Evolutionary conservation across 2,113 vertebrate genomes (phyloP), one percentile per base, ranked within the genome.

Genomic region (Coryphaenoides rupestris): DNA sequence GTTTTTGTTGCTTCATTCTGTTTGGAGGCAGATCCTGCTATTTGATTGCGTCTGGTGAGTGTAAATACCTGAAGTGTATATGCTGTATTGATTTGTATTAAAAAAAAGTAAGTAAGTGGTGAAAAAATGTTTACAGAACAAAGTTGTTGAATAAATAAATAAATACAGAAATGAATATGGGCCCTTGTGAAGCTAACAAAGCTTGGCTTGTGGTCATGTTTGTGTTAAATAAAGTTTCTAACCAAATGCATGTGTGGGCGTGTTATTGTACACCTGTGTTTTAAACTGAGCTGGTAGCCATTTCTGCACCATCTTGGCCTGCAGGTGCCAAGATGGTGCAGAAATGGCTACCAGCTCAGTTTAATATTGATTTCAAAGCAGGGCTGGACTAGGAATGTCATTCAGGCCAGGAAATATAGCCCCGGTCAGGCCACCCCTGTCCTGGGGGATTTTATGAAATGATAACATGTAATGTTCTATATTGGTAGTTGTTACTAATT

Each of bases 181-280:
- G 63, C 66, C 76, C 69, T 74, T 65, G 70, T 68, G 54, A 79
- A 73, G 74, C 75, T 78, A 75, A 81, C 69, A 55, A 28, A 70
- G 55, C 68, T 69, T 83, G 75, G 73, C 81, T 86, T 71, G 70
- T 73, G 75, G 78, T 79, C 73, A 65, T 70, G 77, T 89, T 87
- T 86, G 79, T 86, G 85, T 84, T 66, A 69, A 87, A 86, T 86
- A 87, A 86, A 86, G 74, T 84, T 84, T 87, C 76, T 85, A 83
- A 87, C 58, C 77, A 71, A 79, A 80, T 33, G 24, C 23, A 19
- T 62, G 62, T 28, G 6, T n/a, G 10, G n/a, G 52, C 17, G 9
- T 54, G 19, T 54, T 19, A 54, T 54, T 55, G 26, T 45, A 45
- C 15, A n/a, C 17, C 17, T n/a, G n/a, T n/a, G n/a, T n/a, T n/a